Base-by-base conservation (phyloP, 2,888 invertebrate genomes). In the Hypena proboscidalis region DNA sequence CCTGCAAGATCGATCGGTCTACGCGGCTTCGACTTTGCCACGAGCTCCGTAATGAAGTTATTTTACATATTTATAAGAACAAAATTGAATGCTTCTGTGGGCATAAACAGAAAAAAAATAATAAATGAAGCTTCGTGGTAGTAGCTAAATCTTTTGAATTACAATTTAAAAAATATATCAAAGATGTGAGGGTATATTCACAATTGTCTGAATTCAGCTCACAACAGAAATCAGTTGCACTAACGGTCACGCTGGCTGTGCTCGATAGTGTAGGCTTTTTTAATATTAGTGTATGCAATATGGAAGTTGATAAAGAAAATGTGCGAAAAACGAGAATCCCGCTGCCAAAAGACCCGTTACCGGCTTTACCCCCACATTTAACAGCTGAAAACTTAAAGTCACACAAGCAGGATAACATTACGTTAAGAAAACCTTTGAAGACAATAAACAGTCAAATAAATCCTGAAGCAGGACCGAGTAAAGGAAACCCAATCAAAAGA, bases 281-380 rank as follows among this genome's bases (percentile, higher is more conserved):
- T 7, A 17, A 36, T n/a, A 5, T 23, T 11, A 21, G 11, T 26
- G 13, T 26, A 4, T 4, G 1, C 5, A 39, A 25, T 37, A 80
- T 80, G 77, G 76, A 76, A 29, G 39, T 47, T 0, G 52, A 80
- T 23, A 84, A 84, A 57, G 86, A 88, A 61, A 86, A 87, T 52
- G 30, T 63, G 1, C 47, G 51, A 1, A 60, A 47, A 45, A 74
- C 84, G 1, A 81, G 62, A 70, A 87, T 86, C 48, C 86, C 86
- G 1, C 23, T 87, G 14, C 86, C 84, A 0, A 26, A 71, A 10
- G 49, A 80, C 8, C 80, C 80, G 1, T 55, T 86, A 31, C 83
- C 86, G 10, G 69, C 74, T 0, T 37, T 86, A 35, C 80, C 85
- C 0, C 73, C 63, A 21, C 66, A 72, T 58, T 62, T 84, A 21